Base-by-base conservation (phyloP, 2,113 vertebrate species). In the Perca fluviatilis region DNA sequence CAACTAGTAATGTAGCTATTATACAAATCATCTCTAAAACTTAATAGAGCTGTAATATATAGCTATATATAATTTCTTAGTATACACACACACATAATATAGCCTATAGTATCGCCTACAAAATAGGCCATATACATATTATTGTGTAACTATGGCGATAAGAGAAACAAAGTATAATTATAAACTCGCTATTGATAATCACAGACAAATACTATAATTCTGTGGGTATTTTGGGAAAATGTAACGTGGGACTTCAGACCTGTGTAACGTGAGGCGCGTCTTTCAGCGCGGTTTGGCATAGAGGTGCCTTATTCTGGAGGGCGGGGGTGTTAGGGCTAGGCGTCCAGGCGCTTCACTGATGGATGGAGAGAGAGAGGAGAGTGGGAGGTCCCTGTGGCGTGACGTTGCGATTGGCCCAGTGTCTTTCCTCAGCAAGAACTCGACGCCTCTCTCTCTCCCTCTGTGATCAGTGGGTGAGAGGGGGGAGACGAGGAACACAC, bases 391-490 rank as follows among this genome's bases (percentile, higher is more conserved):
- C 85, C 70, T 86, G 70, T 53, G 66, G 15, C 40, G 81, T 95
- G 95, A 95, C 94, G 95, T 93, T 30, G 64, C 74, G 64, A 88
- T 91, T 92, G 93, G 93, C 90, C 83, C 84, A 18, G 91, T 83
- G 86, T 88, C 89, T 91, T 82, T 93, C 91, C 86, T 82, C 75
- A 78, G 84, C 89, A 75, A 86, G 80, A 92, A 77, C 87, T 88
- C 90, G 88, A 70, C 80, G 81, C 81, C 75, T 86, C 80, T 89
- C 93, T 89, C 91, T 89, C 93, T 93, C 93, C 89, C 92, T 95
- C 90, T 86, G 90, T 87, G 92, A 86, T 92, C 94, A 93, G 93
- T 93, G 92, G 93, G 93, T 91, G 93, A 94, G 91, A 94, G 94
- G 92, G 93, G 92, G 94, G 94, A 93, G 90, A 93, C 86, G 88